Conservation (phyloP, 2,113 vertebrate genomes). For the Petrocephalus zakoni region DNA sequence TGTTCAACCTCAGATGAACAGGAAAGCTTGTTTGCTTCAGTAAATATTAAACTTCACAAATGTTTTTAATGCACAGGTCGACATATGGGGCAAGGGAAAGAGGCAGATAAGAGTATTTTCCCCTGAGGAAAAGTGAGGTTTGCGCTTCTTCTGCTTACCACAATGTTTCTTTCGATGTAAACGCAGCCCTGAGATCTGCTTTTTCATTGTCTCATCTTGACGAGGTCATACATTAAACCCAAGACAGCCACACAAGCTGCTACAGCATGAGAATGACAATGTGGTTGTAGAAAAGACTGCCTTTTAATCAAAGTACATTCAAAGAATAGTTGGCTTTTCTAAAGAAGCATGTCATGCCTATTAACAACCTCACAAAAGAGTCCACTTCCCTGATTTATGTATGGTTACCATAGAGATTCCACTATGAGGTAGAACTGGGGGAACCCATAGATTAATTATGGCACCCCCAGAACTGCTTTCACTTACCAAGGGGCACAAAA, state of each 20-base stretch:
- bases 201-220: conserved; percentile 73
- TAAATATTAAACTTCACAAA: neutral
- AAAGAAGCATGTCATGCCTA: conserved; percentile 74
- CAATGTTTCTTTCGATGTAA: conserved; percentile 71
- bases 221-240: conserved; percentile 82
- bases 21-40: neutral
- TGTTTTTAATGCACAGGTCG: neutral
- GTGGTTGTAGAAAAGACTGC: conserved; percentile 70
- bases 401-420: conserved; percentile 72
- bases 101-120: neutral
- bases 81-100: neutral
- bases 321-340: conserved; percentile 76
- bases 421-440: conserved; percentile 69
- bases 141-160: neutral
- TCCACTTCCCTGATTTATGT: conserved; percentile 76
- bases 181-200: conserved; percentile 72
- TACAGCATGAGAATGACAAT: conserved; percentile 78
- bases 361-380: conserved; percentile 79
- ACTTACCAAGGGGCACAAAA: conserved; percentile 26
- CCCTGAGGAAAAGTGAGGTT: neutral
- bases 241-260: conserved; percentile 80
- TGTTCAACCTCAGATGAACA: neutral
- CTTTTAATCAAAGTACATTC: conserved; percentile 44
- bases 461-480: conserved; percentile 19
- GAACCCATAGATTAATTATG: conserved; percentile 60